A percentile compares a stretch with the other conserved stretches of the same genome.
These are phyloP conservation scores for Drosophila triauraria DNA, from an alignment of 1,140 invertebrate species.

Conservation along the genomic window DNA sequence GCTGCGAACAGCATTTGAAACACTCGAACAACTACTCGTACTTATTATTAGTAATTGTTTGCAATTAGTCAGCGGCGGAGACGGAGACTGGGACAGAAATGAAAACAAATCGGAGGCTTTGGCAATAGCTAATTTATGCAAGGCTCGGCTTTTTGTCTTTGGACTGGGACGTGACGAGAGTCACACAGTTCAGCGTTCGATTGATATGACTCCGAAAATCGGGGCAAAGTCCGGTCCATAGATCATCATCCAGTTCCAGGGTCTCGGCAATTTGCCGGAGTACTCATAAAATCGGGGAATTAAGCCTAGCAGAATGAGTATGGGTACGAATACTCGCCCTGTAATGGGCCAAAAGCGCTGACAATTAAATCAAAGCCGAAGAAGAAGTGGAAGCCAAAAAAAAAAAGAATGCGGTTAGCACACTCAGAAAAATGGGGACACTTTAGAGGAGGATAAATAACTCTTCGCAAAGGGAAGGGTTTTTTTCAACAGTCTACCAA, in stretches of 20 bases:
- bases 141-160: constrained; percentile 19
- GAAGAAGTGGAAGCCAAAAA: not conserved
- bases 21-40: constrained; percentile 26
- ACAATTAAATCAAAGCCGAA: constrained; percentile 48
- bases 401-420: not conserved
- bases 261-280: constrained; percentile 12
- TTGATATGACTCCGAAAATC: constrained; percentile 22
- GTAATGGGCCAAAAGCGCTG: constrained; percentile 26
- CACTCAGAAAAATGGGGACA: not conserved
- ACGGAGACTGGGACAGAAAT: constrained; percentile 18
- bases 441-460: not conserved
- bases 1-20: constrained; percentile 4
- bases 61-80: constrained; percentile 51
- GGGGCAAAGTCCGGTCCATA: constrained; percentile 25
- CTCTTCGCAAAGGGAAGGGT: no score
- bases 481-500: no score
- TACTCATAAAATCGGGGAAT: constrained; percentile 27
- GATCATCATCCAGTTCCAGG: constrained; percentile 23
- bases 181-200: constrained; percentile 23
- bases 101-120: constrained; percentile 19
- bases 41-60: constrained; percentile 60
- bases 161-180: constrained; percentile 27
- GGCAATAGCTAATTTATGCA: constrained; percentile 53
- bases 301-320: not conserved
- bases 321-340: not conserved